A percentile compares a stretch with the other conserved stretches of the same genome.
Evolutionary conservation across 2,113 vertebrate species (phyloP).

Genomic region (Leptobrachium ailaonicum): DNA sequence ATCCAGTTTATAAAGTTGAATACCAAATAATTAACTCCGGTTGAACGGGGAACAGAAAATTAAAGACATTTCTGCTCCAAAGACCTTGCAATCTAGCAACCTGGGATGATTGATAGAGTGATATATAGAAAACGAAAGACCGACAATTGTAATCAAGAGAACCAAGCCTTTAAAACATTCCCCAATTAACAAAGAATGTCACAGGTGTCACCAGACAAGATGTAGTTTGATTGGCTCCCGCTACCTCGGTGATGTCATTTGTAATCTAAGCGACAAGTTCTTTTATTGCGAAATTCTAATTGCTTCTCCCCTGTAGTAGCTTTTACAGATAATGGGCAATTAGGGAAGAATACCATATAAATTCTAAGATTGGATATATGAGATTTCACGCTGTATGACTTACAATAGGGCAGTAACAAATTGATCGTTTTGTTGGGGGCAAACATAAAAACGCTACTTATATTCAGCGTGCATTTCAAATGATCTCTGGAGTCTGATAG

Average conservation of each 20-base stretch:
- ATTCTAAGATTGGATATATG: conserved; percentile 9
- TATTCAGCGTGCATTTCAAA: background rate
- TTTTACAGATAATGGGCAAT: conserved; percentile 28
- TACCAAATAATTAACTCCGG: conserved; percentile 5
- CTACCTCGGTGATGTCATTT: conserved; percentile 31
- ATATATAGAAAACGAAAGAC: conserved; percentile 45
- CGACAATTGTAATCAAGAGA: conserved; percentile 40
- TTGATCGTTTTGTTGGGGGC: background rate
- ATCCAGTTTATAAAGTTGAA: background rate
- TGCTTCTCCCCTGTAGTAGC: background rate
- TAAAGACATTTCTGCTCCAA: conserved; percentile 13
- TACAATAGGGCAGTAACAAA: background rate
- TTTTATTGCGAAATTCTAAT: conserved; percentile 28
- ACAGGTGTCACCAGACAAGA: conserved; percentile 27
- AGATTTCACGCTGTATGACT: background rate
- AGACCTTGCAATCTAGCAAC: conserved; percentile 23
- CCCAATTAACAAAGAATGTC: conserved; percentile 38
- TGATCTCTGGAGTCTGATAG: too few species aligned
- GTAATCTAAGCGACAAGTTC: conserved; percentile 1
- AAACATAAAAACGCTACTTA: background rate
- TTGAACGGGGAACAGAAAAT: conserved; percentile 7
- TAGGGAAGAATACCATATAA: background rate
- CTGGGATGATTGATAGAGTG: conserved; percentile 39
- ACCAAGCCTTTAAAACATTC: conserved; percentile 21
- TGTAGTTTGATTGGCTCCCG: conserved; percentile 17